Evolutionary conservation across 2,888 invertebrate genomes (phyloP), one percentile per base, ranked within the genome.

Genomic region (Galeruca laticollis): DNA sequence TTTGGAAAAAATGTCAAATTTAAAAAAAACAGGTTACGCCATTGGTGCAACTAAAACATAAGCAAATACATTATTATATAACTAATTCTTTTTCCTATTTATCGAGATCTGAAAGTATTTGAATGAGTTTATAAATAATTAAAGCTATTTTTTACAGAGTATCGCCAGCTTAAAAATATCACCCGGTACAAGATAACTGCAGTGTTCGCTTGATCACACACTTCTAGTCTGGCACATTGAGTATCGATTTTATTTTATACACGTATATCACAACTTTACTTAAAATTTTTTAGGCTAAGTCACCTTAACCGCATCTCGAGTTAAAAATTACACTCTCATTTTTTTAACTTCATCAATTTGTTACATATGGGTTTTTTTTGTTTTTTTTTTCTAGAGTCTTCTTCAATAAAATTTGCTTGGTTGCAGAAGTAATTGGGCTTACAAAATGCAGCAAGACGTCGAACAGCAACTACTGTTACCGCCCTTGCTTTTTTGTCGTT

Each of bases 391-490:
- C 75, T 70, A 74, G 73, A 72, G 72, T 71, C 73, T 66, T 70
- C 70, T 72, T 62, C 68, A 67, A 74, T 75, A 76, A 74, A 75
- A 77, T 73, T 68, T 57, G 13, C 3, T 33, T 18, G 4, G 73
- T 61, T 69, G 74, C 2, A n/a, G 56, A 71, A 31, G 56, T 72
- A 70, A 61, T 67, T 71, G 52, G 59, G 72, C 77, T 94, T 96
- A 96, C 92, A 96, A 92, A 91, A 96, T 95, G 90, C 94, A 93
- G 90, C 96, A 96, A 79, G 95, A 93, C 82, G 95, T 92, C 82
- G 95, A 94, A 90, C 96, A 96, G 91, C 96, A 96, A 91, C 94
- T 94, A 89, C 94, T 95, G 82, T 95, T 94, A 79, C 95, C 95
- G 78, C 95, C 95, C 93, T 96, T 96, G 89, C 95, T 95, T 88